A percentile compares a stretch with the other conserved stretches of the same genome.
phyloP scores from a whole-genome alignment of 2,888 invertebrate genomes.

The Lepidocyrtinus sp. region DNA sequence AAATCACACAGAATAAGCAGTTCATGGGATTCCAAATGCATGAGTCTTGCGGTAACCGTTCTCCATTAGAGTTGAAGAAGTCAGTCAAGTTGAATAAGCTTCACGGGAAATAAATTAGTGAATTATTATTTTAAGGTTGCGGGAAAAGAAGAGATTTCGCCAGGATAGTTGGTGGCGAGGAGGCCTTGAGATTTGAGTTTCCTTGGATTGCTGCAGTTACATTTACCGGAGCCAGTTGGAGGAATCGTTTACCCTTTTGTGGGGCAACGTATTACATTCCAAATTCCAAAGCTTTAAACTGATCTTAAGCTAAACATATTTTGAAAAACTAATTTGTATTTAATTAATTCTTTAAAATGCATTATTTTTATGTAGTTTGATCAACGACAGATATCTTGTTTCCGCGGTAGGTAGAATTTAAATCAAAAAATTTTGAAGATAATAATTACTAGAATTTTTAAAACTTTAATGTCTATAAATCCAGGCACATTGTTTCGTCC shows the following conservation, averaged over 20 bases:
- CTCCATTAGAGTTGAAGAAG: too few species aligned
- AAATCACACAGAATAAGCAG: conserved; percentile 1
- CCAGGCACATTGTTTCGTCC: conserved; percentile 19
- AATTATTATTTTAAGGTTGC: neutral
- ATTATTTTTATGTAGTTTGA: too few species aligned
- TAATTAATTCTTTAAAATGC: too few species aligned
- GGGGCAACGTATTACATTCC: conserved; percentile 6
- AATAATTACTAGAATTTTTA: neutral
- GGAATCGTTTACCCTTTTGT: conserved; percentile 11
- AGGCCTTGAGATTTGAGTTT: conserved; percentile 14
- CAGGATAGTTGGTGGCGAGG: conserved; percentile 20
- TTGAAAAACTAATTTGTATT: neutral
- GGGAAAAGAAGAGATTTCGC: conserved; percentile 23
- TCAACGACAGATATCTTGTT: conserved; percentile 20
- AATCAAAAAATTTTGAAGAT: neutral
- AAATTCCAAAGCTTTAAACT: neutral
- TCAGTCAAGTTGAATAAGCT: neutral
- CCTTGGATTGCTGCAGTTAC: conserved; percentile 30
- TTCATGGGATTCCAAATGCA: conserved; percentile 21
- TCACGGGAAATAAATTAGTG: neutral
- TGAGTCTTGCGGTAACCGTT: conserved; percentile 8
- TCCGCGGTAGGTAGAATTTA: conserved; percentile 18
- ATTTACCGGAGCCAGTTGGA: neutral
- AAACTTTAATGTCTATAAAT: neutral
- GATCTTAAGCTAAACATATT: neutral